Conservation (phyloP, 2,113 vertebrate species). For the Dicentrarchus labrax region DNA sequence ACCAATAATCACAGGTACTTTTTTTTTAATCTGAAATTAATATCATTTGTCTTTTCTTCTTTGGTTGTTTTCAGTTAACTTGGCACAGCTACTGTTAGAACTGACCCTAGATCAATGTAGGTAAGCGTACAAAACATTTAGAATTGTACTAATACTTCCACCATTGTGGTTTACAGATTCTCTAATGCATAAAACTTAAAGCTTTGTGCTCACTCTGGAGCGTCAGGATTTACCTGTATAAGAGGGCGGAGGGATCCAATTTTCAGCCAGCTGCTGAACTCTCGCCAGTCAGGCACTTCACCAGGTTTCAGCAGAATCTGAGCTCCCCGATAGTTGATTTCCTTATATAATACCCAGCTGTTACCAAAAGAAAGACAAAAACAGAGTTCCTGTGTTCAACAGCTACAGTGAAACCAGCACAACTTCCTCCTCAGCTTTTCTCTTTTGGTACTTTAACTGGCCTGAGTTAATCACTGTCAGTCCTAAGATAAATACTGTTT, state of each 20-base stretch:
- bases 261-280: slow-evolving; percentile 85
- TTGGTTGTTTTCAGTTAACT: too few species aligned
- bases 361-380: background rate
- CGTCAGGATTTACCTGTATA: slow-evolving; percentile 84
- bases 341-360: slow-evolving; percentile 94
- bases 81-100: too few species aligned
- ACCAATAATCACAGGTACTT: background rate
- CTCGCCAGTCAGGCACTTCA: slow-evolving; percentile 88
- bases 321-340: slow-evolving; percentile 89
- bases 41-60: background rate
- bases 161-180: background rate
- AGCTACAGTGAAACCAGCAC: background rate
- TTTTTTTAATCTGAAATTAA: background rate
- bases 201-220: background rate
- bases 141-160: background rate
- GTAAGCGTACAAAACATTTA: background rate
- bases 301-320: slow-evolving; percentile 90
- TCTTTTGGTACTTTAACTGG: background rate
- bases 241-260: slow-evolving; percentile 94
- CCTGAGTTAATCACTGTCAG: background rate
- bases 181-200: background rate
- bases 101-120: too few species aligned
- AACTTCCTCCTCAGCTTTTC: slow-evolving; percentile 12
- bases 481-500: background rate
- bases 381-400: background rate